Conservation (phyloP, 2,113 vertebrate genomes). For the Zosterops pallidus region DNA sequence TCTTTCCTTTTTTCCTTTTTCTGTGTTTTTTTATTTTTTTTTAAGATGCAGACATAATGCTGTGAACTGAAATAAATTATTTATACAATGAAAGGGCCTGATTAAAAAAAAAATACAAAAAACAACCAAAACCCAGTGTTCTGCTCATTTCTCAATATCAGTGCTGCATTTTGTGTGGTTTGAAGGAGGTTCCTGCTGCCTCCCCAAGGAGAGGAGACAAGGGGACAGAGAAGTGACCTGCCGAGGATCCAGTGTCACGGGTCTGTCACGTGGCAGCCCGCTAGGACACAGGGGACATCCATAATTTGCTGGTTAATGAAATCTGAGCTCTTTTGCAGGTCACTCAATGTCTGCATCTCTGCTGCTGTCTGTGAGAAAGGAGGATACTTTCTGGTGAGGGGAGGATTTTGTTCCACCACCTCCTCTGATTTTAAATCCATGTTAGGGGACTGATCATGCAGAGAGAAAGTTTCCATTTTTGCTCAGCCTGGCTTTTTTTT, state of each 20-base stretch:
- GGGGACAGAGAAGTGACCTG: background rate
- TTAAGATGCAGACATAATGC: slow-evolving; percentile 64
- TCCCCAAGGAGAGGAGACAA: background rate
- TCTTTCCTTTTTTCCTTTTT: background rate
- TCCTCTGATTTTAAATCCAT: background rate
- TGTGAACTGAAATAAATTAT: slow-evolving; percentile 80
- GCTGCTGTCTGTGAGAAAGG: background rate
- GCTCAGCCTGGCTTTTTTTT: background rate
- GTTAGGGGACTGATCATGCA: background rate
- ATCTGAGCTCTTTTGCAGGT: background rate
- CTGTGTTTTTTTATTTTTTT: background rate
- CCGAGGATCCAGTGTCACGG: background rate
- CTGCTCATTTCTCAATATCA: background rate
- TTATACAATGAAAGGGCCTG: slow-evolving; percentile 69
- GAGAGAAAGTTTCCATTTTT: background rate
- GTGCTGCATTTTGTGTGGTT: background rate
- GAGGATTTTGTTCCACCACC: background rate
- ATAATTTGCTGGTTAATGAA: background rate
- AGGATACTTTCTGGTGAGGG: background rate
- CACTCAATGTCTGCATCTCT: background rate
- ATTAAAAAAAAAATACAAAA: background rate
- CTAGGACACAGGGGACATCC: background rate
- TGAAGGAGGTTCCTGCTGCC: background rate
- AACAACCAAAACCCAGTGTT: background rate
- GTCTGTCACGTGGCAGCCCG: background rate